A percentile compares a stretch with the other conserved stretches of the same genome.
Evolutionary conservation across 2,797 vertebrate species (phyloP).

Genomic region (Kryptopterus vitreolus): DNA sequence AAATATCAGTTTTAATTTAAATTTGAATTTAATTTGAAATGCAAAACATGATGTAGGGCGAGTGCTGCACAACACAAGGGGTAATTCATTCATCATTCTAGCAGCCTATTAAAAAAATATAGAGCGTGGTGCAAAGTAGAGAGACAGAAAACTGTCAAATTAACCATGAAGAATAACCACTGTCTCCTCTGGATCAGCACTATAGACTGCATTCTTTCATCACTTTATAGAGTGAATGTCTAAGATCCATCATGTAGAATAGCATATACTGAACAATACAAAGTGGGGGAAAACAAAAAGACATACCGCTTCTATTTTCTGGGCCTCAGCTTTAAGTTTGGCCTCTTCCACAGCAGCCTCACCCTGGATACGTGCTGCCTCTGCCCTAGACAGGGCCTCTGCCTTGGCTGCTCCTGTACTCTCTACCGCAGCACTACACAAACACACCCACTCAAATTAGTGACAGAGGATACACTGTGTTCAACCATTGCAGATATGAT

Average conservation of each 20-base stretch:
- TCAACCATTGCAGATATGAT: background rate
- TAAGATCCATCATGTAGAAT: background rate
- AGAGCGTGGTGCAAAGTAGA: background rate
- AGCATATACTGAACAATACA: background rate
- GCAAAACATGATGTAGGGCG: background rate
- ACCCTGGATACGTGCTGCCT: conserved; percentile 85
- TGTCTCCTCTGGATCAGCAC: background rate
- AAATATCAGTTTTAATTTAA: no score
- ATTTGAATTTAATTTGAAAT: conserved; percentile 5
- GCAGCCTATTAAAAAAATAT: conserved; percentile 7
- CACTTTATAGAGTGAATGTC: background rate
- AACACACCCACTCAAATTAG: background rate
- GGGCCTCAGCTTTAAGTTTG: conserved; percentile 82
- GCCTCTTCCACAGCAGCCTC: conserved; percentile 86
- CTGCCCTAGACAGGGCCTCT: conserved; percentile 82
- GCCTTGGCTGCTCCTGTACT: conserved; percentile 87
- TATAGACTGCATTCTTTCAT: background rate
- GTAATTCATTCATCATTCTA: background rate
- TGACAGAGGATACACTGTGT: background rate
- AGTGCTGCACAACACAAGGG: background rate
- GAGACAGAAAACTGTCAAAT: background rate
- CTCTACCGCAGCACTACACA: conserved; percentile 80
- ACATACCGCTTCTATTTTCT: conserved; percentile 83
- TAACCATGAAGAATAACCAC: background rate
- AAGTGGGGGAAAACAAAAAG: background rate